These are phyloP conservation scores for Pedionomus torquatus DNA, from an alignment of 2,113 vertebrate species.

Conservation along the genomic window DNA sequence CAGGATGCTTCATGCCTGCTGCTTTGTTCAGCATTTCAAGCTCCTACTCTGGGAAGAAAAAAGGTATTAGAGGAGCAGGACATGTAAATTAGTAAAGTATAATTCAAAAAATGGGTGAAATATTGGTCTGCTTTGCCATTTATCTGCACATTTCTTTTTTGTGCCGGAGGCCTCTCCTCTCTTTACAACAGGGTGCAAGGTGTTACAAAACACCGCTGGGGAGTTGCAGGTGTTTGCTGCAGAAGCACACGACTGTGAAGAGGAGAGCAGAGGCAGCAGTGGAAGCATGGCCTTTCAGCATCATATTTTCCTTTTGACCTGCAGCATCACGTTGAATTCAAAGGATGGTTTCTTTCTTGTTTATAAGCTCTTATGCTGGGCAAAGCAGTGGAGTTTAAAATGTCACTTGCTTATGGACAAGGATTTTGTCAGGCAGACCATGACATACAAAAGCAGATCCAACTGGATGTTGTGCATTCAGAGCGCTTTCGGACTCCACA, in stretches of 20 bases:
- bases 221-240: not conserved
- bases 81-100: not conserved
- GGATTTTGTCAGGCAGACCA: not conserved
- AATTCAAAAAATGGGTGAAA: not conserved
- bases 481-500: not conserved
- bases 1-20: not conserved
- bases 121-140: not conserved
- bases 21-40: not conserved
- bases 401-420: not conserved
- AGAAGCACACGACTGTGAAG: not conserved
- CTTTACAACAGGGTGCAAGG: not conserved
- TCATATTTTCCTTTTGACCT: not conserved
- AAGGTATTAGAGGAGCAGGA: not conserved
- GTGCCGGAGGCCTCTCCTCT: not conserved
- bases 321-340: not conserved
- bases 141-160: not conserved
- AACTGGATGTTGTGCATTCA: accelerated
- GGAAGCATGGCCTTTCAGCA: not conserved
- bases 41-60: not conserved
- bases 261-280: not conserved
- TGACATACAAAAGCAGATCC: not conserved
- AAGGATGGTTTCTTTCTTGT: not conserved
- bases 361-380: not conserved
- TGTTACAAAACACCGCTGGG: not conserved
- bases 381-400: not conserved